Percentiles rank a stretch among this genome's conserved stretches.
Conservation (phyloP, 2,888 invertebrate species). For the Lasioglossum lativentre region DNA sequence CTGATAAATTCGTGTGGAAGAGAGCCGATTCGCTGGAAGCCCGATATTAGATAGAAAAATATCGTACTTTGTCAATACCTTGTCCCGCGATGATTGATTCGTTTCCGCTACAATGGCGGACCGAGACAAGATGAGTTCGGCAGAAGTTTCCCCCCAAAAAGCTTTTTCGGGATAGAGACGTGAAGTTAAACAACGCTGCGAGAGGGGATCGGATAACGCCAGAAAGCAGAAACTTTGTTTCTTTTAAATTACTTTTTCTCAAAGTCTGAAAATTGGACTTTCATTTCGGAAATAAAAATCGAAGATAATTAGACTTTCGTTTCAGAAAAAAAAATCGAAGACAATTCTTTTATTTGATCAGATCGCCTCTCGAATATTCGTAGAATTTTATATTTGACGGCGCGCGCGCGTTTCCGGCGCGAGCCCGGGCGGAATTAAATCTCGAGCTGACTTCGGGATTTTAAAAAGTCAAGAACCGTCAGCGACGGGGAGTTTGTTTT, state of each 20-base stretch:
- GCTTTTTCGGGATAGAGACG: not conserved
- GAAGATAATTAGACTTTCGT: not conserved
- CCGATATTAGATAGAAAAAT: not conserved
- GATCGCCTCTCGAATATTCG: conserved; percentile 3
- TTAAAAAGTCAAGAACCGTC: conserved; percentile 12
- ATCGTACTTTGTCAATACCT: not conserved
- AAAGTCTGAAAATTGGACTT: not conserved
- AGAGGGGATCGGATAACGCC: no score
- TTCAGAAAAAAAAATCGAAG: not conserved
- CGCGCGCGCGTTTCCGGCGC: not conserved
- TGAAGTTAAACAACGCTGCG: not conserved
- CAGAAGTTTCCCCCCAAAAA: not conserved
- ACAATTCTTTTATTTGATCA: not conserved
- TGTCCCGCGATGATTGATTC: conserved; percentile 12
- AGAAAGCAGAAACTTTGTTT: no score
- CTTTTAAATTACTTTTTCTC: no score
- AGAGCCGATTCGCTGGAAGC: conserved; percentile 8
- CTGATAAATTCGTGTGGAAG: conserved; percentile 39
- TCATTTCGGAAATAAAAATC: not conserved
- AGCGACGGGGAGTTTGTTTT: conserved; percentile 50
- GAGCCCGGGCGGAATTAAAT: conserved; percentile 12
- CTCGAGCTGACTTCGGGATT: conserved; percentile 12
- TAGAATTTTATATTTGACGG: not conserved
- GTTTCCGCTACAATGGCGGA: not conserved
- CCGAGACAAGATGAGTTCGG: not conserved